Evolutionary conservation across 1,140 invertebrate species (phyloP), one percentile per base, ranked within the genome.

Genomic region (Halyomorpha halys): DNA sequence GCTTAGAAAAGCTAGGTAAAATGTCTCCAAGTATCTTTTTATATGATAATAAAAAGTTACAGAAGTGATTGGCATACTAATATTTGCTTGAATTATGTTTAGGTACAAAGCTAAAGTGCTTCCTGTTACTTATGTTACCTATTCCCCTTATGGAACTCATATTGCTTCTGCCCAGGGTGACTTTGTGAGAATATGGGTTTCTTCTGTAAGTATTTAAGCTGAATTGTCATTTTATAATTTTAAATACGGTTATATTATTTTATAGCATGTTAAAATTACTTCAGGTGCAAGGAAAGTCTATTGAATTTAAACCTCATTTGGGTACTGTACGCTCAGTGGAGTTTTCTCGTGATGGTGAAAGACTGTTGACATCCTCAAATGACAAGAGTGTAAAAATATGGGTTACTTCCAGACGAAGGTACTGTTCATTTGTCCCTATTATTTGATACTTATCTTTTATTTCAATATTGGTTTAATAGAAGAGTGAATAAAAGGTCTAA

Each of bases 171-270:
- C 91, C 0, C 80, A 85, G 64, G 91, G 94, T 72, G 83, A 85
- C 73, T 86, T 85, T 25, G 85, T 94, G 0, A 78, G 90, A 68
- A 75, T 96, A 19, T 96, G 91, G 91, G 83, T 90, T 51, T 88
- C 91, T 0, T 87, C 82, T 68, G 79, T 91, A 68, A 86, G 81
- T 63, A 14, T 27, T 59, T 34, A 2, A n/a, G 21, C 3, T 3
- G 27, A 25, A n/a, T 27, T 8, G n/a, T n/a, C n/a, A 59, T 21
- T 1, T 59, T 8, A 9, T 9, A 21, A 15, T 53, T 21, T 53
- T 21, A 21, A 3, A 16, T 44, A 13, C 13, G 1, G 5, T 30
- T 18, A 9, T 18, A 30, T 30, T 30, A 30, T 5, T 30, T 5
- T 49, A 51, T 19, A 49, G 19, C 27, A 47, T 62, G 5, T 23